phyloP scores from a whole-genome alignment of 1,140 invertebrate species.

The Aphaenogaster floridana region DNA sequence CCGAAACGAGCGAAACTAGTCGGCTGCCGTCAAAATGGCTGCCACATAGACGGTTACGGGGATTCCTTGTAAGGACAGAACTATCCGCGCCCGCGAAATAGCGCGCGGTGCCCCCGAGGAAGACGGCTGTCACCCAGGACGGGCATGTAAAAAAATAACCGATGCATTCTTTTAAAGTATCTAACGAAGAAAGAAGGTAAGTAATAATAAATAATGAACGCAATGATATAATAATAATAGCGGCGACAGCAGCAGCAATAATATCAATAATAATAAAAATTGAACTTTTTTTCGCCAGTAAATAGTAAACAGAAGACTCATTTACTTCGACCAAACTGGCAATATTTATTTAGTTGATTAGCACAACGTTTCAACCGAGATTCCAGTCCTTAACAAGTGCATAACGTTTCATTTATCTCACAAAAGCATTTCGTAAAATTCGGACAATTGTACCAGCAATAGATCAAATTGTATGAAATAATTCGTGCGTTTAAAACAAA shows the following conservation, averaged over 20 bases:
- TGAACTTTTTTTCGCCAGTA: no score
- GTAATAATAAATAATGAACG: conserved; percentile 11
- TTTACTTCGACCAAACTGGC: no score
- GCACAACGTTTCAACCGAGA: no score
- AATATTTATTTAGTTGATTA: no score
- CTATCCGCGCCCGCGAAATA: conserved; percentile 43
- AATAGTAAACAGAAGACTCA: no score
- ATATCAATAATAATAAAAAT: neutral
- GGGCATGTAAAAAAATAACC: neutral
- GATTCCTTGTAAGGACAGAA: conserved; percentile 27
- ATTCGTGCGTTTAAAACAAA: no score
- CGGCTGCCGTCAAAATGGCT: conserved; percentile 40
- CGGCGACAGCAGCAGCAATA: neutral
- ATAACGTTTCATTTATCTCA: no score
- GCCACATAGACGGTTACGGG: neutral
- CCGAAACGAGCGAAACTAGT: conserved; percentile 60
- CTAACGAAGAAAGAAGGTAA: no score
- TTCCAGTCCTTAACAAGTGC: no score
- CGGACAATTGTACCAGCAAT: no score
- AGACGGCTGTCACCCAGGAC: neutral
- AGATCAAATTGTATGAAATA: no score
- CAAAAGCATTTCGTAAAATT: no score
- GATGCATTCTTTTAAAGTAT: conserved; percentile 1
- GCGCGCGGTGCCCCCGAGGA: neutral
- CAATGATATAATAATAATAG: neutral